Percentiles rank a stretch among this genome's conserved stretches.
These are phyloP conservation scores for Chaetops frenatus DNA, from an alignment of 2,113 vertebrate genomes.

Conservation along the genomic window DNA sequence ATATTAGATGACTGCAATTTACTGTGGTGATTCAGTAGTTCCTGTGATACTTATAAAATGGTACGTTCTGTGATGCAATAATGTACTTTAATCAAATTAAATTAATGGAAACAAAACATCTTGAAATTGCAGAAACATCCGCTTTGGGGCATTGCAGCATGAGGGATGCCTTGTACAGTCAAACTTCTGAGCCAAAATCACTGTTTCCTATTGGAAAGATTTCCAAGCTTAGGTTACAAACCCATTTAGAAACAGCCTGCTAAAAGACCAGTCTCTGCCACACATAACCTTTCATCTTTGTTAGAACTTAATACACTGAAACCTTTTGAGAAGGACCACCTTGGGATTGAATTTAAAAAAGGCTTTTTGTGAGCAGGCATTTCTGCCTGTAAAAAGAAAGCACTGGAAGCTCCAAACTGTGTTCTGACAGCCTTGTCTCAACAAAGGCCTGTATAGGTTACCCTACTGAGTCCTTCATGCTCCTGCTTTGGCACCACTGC, in stretches of 20 bases:
- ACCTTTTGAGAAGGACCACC: neutral
- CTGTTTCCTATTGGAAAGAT: neutral
- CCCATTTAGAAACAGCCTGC: slow-evolving; percentile 7
- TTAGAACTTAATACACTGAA: slow-evolving; percentile 33
- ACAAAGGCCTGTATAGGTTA: neutral
- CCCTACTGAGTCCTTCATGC: neutral
- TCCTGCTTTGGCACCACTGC: neutral
- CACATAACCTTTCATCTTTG: slow-evolving; percentile 4
- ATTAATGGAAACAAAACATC: neutral
- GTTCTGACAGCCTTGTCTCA: neutral
- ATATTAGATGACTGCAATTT: neutral
- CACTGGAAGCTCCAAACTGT: neutral
- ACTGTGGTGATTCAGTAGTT: neutral
- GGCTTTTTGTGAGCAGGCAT: neutral
- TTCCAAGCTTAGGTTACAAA: slow-evolving; percentile 17
- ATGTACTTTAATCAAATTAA: neutral
- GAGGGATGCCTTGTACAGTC: neutral
- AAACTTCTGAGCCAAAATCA: neutral
- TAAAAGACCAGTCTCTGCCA: neutral
- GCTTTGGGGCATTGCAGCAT: neutral
- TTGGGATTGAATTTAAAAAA: neutral
- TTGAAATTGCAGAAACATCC: neutral
- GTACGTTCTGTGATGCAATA: neutral
- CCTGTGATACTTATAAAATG: neutral
- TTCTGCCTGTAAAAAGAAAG: neutral